These are phyloP conservation scores for Nesoenas mayeri DNA, from an alignment of 2,113 vertebrate species.

Conservation along the genomic window DNA sequence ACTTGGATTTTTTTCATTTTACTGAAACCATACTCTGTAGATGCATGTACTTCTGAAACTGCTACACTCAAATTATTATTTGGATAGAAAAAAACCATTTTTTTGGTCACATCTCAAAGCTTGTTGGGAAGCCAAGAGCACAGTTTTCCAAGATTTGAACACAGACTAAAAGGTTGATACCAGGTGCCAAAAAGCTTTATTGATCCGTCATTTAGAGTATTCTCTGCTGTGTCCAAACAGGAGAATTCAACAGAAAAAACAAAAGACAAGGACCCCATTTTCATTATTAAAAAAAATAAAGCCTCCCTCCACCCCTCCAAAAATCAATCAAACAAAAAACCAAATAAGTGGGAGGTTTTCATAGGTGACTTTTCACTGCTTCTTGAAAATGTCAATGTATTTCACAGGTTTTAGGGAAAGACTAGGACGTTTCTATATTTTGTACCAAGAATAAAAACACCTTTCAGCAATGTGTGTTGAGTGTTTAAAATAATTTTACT, in stretches of 20 bases:
- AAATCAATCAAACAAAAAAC: neutral
- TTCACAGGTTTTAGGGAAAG: neutral
- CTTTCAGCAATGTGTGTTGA: neutral
- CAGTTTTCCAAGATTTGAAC: neutral
- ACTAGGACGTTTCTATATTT: neutral
- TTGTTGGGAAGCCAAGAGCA: neutral
- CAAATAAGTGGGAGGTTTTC: neutral
- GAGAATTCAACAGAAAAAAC: neutral
- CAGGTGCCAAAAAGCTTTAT: neutral
- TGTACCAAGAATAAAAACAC: neutral
- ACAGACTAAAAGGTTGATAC: neutral
- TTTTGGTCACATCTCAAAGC: neutral
- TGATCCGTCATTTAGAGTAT: neutral
- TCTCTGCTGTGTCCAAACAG: neutral
- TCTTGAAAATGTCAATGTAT: neutral
- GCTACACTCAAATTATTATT: neutral
- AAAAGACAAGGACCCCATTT: neutral
- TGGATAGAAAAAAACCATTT: neutral
- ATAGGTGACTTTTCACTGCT: neutral
- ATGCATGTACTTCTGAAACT: neutral
- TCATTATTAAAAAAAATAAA: neutral
- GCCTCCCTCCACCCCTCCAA: fast-evolving
- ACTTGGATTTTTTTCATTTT: neutral
- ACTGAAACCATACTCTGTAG: neutral
- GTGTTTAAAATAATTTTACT: neutral